Evolutionary conservation across 2,113 vertebrate species (phyloP).

Genomic region (Halcyon malimbica): DNA sequence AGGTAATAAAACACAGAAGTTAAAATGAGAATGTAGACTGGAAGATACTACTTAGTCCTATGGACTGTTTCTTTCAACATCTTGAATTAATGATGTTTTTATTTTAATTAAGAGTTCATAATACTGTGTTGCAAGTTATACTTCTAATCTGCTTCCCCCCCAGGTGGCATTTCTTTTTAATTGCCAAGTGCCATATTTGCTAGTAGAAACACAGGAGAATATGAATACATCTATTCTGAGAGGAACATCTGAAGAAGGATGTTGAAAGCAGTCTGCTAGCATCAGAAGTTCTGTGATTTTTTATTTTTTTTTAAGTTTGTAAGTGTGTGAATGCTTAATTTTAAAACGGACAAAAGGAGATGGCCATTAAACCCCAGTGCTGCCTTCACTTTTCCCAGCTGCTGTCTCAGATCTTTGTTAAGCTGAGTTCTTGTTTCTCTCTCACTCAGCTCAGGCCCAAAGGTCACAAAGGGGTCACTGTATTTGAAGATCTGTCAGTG

Average conservation of each 20-base stretch:
- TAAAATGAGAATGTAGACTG: background rate
- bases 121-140: background rate
- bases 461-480: background rate
- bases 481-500: background rate
- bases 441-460: background rate
- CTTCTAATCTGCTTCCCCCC: background rate
- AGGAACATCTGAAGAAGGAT: background rate
- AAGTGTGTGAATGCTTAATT: background rate
- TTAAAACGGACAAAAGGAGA: background rate
- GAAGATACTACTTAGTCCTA: background rate
- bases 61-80: constrained; percentile 34
- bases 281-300: background rate
- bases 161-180: background rate
- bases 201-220: background rate
- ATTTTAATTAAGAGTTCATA: background rate
- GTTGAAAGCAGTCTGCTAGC: background rate
- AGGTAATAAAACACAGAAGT: background rate
- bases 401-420: background rate
- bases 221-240: background rate
- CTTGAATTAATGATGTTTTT: background rate
- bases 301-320: background rate
- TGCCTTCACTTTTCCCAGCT: background rate
- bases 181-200: background rate
- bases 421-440: background rate
- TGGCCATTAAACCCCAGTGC: background rate